A percentile compares a stretch with the other conserved stretches of the same genome.
These are phyloP conservation scores for Nipponia nippon DNA, from an alignment of 2,113 vertebrate species.

Conservation along the genomic window DNA sequence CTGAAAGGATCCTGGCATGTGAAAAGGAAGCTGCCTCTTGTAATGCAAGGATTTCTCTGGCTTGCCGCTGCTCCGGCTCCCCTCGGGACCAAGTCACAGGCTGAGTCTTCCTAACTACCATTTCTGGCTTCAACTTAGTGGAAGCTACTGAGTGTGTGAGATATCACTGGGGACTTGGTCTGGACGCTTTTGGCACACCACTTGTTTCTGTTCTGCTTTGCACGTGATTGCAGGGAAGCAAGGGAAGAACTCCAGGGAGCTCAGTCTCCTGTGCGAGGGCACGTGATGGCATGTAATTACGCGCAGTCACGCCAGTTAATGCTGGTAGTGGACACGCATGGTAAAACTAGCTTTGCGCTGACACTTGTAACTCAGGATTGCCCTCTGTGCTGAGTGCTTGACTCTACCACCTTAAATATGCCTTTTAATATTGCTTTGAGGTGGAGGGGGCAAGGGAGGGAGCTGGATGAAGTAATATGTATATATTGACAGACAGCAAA, in stretches of 20 bases:
- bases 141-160: background rate
- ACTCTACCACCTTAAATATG: background rate
- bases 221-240: background rate
- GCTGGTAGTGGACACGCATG: background rate
- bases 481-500: background rate
- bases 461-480: background rate
- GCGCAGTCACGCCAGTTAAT: background rate
- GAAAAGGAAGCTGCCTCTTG: background rate
- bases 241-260: background rate
- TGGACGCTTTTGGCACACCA: background rate
- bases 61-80: background rate
- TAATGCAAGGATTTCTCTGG: background rate
- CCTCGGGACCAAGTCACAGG: background rate
- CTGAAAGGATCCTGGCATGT: background rate
- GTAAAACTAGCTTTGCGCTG: background rate
- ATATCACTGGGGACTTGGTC: background rate
- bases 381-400: background rate
- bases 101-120: background rate
- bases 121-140: background rate
- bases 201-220: background rate
- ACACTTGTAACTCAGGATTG: background rate
- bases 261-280: background rate
- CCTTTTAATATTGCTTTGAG: background rate
- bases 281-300: background rate
- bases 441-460: background rate